These are phyloP conservation scores for Heliconius erato DNA, from an alignment of 2,888 invertebrate genomes.

Conservation along the genomic window DNA sequence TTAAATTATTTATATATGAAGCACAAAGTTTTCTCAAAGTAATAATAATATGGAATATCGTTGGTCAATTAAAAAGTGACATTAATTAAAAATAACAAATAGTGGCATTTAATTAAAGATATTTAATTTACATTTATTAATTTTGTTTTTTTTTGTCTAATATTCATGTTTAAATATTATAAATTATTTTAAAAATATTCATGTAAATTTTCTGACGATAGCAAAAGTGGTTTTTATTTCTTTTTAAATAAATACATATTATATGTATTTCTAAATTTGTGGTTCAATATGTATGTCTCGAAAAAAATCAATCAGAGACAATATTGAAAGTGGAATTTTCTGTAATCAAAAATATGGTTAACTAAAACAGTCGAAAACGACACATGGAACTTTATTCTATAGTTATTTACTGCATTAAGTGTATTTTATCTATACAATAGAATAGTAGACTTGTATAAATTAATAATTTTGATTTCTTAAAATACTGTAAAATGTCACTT, in stretches of 20 bases:
- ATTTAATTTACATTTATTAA: not conserved
- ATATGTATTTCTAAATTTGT: no score
- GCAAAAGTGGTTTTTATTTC: no score
- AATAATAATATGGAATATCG: not conserved
- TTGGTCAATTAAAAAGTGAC: not conserved
- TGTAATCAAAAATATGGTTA: no score
- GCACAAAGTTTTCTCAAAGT: conserved; percentile 16
- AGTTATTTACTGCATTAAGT: no score
- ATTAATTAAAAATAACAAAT: no score
- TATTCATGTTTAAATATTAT: not conserved
- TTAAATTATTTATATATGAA: conserved; percentile 4
- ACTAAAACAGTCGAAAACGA: no score
- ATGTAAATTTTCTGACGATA: not conserved
- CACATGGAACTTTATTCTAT: no score
- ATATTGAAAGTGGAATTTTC: no score
- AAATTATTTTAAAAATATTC: not conserved
- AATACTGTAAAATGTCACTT: conserved; percentile 2
- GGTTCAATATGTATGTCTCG: no score
- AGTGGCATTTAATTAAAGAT: not conserved
- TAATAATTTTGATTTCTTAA: not conserved
- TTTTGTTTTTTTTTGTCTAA: not conserved
- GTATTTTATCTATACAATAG: not conserved
- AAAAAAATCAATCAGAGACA: no score
- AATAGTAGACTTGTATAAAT: not conserved
- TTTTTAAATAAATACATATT: no score